A percentile compares a stretch with the other conserved stretches of the same genome.
Evolutionary conservation across 2,888 invertebrate genomes (phyloP).

Genomic region (Epirrhoe alternata): DNA sequence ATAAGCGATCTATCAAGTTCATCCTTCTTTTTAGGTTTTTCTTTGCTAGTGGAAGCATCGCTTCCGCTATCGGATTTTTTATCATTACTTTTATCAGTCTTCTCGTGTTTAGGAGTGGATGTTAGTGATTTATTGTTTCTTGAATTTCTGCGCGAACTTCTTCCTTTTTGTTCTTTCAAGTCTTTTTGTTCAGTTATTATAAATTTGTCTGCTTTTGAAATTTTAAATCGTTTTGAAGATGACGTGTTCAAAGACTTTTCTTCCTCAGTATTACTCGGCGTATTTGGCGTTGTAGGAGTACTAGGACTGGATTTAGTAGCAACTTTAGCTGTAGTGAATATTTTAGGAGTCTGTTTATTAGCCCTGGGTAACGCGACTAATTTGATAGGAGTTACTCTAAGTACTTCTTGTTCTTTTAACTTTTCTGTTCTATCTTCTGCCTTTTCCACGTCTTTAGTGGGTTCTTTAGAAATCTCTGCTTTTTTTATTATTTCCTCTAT

Average conservation of each 20-base stretch:
- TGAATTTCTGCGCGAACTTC: conserved; percentile 25
- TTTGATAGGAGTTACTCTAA: conserved; percentile 56
- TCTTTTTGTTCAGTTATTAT: conserved; percentile 48
- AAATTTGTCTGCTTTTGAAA: conserved; percentile 44
- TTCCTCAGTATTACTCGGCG: conserved; percentile 22
- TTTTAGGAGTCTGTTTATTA: conserved; percentile 44
- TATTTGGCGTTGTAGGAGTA: conserved; percentile 22
- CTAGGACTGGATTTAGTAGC: conserved; percentile 44
- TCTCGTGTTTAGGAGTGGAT: conserved; percentile 38
- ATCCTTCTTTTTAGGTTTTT: conserved; percentile 47
- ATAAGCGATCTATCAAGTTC: conserved; percentile 41
- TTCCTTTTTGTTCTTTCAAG: conserved; percentile 16
- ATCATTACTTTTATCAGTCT: conserved; percentile 38
- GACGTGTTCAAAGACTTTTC: conserved; percentile 14
- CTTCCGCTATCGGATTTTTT: conserved; percentile 39
- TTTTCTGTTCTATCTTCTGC: conserved; percentile 1
- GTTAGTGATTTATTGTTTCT: conserved; percentile 54
- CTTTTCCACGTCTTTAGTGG: neutral
- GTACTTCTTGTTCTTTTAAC: conserved; percentile 43
- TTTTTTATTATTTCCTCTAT: conserved; percentile 7
- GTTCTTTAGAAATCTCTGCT: conserved; percentile 9
- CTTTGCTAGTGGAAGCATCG: conserved; percentile 44
- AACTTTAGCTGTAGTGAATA: conserved; percentile 42
- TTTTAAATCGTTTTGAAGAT: conserved; percentile 37
- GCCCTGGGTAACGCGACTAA: conserved; percentile 56